These are phyloP conservation scores for Drosophila nigritarsus DNA, from an alignment of 2,888 invertebrate species.

Conservation along the genomic window DNA sequence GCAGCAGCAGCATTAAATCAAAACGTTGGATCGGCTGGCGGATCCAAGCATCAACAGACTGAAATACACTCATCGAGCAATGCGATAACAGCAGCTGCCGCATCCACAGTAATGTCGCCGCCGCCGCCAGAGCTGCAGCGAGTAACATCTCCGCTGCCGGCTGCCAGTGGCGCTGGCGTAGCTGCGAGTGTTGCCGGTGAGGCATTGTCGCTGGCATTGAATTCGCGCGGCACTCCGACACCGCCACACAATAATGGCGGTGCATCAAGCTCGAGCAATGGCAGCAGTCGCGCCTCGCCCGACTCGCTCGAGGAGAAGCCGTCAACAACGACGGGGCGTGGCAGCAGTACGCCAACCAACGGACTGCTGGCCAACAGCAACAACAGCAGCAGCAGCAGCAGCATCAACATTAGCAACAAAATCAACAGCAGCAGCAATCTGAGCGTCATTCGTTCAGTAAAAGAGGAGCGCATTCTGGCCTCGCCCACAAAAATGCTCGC, in stretches of 20 bases:
- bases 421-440: slow-evolving; percentile 57
- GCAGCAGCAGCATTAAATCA: slow-evolving; percentile 29
- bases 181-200: slow-evolving; percentile 34
- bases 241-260: slow-evolving; percentile 83
- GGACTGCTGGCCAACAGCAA: slow-evolving; percentile 62
- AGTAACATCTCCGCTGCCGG: slow-evolving; percentile 53
- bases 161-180: neutral
- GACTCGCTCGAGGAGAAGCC: slow-evolving; percentile 84
- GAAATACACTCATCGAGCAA: slow-evolving; percentile 83
- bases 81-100: slow-evolving; percentile 72
- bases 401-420: slow-evolving; percentile 31
- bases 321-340: slow-evolving; percentile 78
- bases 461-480: slow-evolving; percentile 84
- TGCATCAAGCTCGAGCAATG: slow-evolving; percentile 79
- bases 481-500: slow-evolving; percentile 84
- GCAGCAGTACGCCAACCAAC: slow-evolving; percentile 71
- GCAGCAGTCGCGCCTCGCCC: slow-evolving; percentile 84
- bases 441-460: slow-evolving; percentile 85
- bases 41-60: slow-evolving; percentile 74
- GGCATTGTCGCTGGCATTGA: slow-evolving; percentile 47
- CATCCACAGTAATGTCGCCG: slow-evolving; percentile 83
- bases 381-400: slow-evolving; percentile 38
- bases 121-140: slow-evolving; percentile 66
- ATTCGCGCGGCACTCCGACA: slow-evolving; percentile 78
- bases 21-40: slow-evolving; percentile 3